Evolutionary conservation across 1,140 invertebrate genomes (phyloP).

Genomic region (Drosophila kanapiae): DNA sequence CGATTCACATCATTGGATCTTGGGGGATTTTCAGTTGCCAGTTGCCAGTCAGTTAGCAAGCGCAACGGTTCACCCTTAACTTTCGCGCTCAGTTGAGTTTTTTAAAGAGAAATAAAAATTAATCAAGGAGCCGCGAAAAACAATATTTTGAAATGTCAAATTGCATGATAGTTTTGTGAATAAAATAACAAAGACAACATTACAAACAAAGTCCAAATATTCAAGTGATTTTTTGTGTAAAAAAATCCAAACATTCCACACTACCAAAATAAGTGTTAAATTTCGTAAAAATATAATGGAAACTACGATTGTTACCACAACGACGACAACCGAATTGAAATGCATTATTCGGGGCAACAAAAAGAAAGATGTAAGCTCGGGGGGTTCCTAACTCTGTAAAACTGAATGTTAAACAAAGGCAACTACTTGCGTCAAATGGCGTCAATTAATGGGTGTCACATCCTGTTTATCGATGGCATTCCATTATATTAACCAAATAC

Average conservation of each 20-base stretch:
- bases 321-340: conserved; percentile 56
- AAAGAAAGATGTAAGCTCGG: conserved; percentile 64
- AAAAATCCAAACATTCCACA: conserved; percentile 3
- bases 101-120: not conserved
- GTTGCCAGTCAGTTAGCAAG: conserved; percentile 61
- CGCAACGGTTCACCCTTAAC: conserved; percentile 55
- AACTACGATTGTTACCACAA: conserved; percentile 71
- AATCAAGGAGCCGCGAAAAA: conserved; percentile 21
- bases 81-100: conserved; percentile 30
- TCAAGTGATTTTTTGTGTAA: not conserved
- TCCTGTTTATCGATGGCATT: conserved; percentile 61
- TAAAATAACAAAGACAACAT: conserved; percentile 1
- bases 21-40: conserved; percentile 27
- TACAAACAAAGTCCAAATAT: conserved; percentile 1
- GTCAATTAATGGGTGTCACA: conserved; percentile 57
- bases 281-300: conserved; percentile 47
- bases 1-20: conserved; percentile 32
- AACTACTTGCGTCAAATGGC: conserved; percentile 62
- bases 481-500: conserved; percentile 46
- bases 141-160: conserved; percentile 9
- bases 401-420: conserved; percentile 21
- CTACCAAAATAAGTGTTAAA: not conserved
- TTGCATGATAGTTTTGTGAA: conserved; percentile 1
- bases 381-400: conserved; percentile 3
- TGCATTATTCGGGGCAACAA: conserved; percentile 48